A percentile compares a stretch with the other conserved stretches of the same genome.
Conservation (phyloP, 2,888 invertebrate species). For the Thumatha senex region DNA sequence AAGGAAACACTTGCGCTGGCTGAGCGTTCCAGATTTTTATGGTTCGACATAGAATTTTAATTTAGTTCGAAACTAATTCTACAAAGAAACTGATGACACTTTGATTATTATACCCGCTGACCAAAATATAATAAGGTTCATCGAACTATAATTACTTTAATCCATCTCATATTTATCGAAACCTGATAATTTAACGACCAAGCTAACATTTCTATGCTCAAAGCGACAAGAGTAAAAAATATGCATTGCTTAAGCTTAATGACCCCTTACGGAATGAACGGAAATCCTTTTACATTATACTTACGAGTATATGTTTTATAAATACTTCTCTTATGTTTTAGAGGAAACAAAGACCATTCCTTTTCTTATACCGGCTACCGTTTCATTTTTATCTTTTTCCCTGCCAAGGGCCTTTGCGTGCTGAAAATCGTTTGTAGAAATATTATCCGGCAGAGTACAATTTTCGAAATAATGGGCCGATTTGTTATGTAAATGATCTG, state of each 20-base stretch:
- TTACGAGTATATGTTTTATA: slow-evolving; percentile 46
- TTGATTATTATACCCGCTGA: background rate
- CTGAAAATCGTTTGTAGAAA: slow-evolving; percentile 67
- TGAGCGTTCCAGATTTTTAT: no score
- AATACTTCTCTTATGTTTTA: slow-evolving; percentile 32
- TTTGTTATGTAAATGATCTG: slow-evolving; percentile 48
- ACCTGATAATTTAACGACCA: slow-evolving; percentile 35
- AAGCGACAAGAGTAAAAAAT: slow-evolving; percentile 42
- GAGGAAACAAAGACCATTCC: slow-evolving; percentile 55
- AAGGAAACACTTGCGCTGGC: no score
- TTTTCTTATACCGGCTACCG: slow-evolving; percentile 62
- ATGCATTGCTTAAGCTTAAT: slow-evolving; percentile 62
- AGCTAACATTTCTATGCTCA: slow-evolving; percentile 5
- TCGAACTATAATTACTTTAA: slow-evolving; percentile 24
- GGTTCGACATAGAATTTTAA: no score
- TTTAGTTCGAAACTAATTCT: background rate
- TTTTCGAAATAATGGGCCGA: slow-evolving; percentile 49
- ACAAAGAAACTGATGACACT: background rate
- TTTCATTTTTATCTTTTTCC: slow-evolving; percentile 47
- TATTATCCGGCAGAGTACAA: slow-evolving; percentile 43
- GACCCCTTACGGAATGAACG: slow-evolving; percentile 65
- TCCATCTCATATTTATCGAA: slow-evolving; percentile 17
- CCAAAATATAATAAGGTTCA: slow-evolving; percentile 9
- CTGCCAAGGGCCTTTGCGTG: slow-evolving; percentile 65
- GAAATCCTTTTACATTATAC: slow-evolving; percentile 63